These are phyloP conservation scores for Apotomis turbidana DNA, from an alignment of 2,888 invertebrate genomes.

Conservation along the genomic window DNA sequence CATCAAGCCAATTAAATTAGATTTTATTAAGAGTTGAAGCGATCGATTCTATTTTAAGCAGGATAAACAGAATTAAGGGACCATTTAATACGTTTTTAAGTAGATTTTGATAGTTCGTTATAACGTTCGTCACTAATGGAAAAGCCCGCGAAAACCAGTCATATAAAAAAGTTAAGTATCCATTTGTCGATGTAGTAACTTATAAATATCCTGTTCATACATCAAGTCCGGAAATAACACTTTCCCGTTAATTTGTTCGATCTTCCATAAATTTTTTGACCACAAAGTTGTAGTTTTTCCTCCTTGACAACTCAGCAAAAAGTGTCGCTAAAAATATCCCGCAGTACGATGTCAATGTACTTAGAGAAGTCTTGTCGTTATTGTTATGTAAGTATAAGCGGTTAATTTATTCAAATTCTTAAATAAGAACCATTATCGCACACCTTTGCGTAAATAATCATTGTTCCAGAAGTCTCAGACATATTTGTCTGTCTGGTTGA, in stretches of 20 bases:
- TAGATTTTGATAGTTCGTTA: constrained; percentile 13
- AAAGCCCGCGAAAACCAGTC: constrained; percentile 11
- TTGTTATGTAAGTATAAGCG: constrained; percentile 24
- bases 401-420: constrained; percentile 10
- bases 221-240: too few relatives aligned
- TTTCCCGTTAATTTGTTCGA: too few relatives aligned
- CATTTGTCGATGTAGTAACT: neutral
- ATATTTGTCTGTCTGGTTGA: neutral
- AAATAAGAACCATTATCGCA: constrained; percentile 3
- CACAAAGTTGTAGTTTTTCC: neutral
- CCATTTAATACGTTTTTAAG: constrained; percentile 25
- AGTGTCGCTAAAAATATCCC: constrained; percentile 9
- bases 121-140: constrained; percentile 1
- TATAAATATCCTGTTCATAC: too few relatives aligned
- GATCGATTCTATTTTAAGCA: constrained; percentile 22
- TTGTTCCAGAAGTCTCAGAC: neutral
- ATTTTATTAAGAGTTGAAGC: constrained; percentile 1
- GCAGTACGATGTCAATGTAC: constrained; percentile 12
- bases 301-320: neutral
- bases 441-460: neutral
- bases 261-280: neutral
- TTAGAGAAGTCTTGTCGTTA: constrained; percentile 3
- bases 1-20: constrained; percentile 18
- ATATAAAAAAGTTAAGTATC: neutral
- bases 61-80: constrained; percentile 1